Base-by-base conservation (phyloP, 2,888 invertebrate species). In the Hirudinaria manillensis region DNA sequence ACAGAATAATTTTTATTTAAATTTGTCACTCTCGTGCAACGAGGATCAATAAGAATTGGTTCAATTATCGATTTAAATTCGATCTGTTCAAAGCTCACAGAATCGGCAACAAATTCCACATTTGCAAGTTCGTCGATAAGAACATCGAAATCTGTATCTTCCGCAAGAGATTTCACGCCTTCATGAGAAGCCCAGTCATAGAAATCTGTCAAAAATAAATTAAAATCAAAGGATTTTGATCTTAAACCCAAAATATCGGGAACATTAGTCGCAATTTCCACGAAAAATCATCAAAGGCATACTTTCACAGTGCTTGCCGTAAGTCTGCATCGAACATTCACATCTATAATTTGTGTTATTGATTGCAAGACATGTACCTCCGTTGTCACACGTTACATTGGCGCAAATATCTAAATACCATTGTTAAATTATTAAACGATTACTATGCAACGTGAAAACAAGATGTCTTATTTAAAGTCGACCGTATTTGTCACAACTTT, bases 171-270 rank as follows among this genome's bases (percentile, higher is more conserved):
- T 68, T 68, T 32, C n/a, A 34, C 32, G 27, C 68, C 68, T 68
- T 68, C 68, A 36, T 68, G 36, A 29, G n/a, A n/a, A n/a, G 68
- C 68, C 68, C 68, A 68, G 21, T 68, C 68, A 36, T 68, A 68
- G 29, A 68, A 24, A 36, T 24, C 68, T 68, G 68, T 2, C 36
- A 34, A 3, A 68, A 34, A 4, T 16, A 45, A 45, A 16, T 45
- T 45, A 45, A 10, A 45, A n/a, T n/a, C 45, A 4, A 16, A 10
- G 10, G 45, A 45, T 45, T 45, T 45, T 10, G 45, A 6, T 45
- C 45, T 29, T 27, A 19, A 61, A 61, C 10, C 21, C 13, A 61
- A 2, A 61, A 29, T 61, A 61, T 61, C 7, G 7, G 24, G 7
- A 7, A n/a, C 7, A 24, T 7, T 61, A 29, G 61, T 27, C 7